Percentiles rank a stretch among this genome's conserved stretches.
These are phyloP conservation scores for Temnopleurus reevesii DNA, from an alignment of 53 echinoderm and acorn worm genomes.

Conservation along the genomic window DNA sequence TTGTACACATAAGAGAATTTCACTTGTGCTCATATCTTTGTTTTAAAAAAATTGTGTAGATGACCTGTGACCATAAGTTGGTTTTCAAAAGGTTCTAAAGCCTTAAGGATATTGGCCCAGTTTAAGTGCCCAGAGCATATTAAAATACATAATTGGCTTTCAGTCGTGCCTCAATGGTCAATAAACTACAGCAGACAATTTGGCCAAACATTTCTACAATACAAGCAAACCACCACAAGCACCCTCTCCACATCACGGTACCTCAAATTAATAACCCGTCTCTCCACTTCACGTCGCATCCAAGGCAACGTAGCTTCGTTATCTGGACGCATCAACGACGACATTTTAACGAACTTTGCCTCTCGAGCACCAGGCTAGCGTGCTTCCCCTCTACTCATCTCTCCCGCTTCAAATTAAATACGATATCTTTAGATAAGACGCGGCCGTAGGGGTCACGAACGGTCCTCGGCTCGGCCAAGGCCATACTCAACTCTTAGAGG, in stretches of 20 bases:
- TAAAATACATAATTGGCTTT: too few species aligned
- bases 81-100: too few species aligned
- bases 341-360: constrained; percentile 37
- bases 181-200: background rate
- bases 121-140: too few species aligned
- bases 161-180: too few species aligned
- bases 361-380: background rate
- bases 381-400: background rate
- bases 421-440: constrained; percentile 20
- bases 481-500: background rate
- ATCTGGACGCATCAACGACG: constrained; percentile 21
- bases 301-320: background rate
- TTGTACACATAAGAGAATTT: too few species aligned
- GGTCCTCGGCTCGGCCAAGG: constrained; percentile 3
- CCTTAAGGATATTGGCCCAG: too few species aligned
- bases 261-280: constrained; percentile 21
- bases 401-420: background rate
- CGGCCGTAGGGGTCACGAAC: background rate
- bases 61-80: too few species aligned
- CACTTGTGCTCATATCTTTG: too few species aligned
- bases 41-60: too few species aligned
- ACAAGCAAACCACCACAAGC: background rate
- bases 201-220: background rate
- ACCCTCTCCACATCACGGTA: background rate
- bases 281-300: background rate